Percentiles rank a stretch among this genome's conserved stretches.
These are phyloP conservation scores for Ricordea florida DNA, from an alignment of 92 coral and sea anemone species.

Conservation along the genomic window DNA sequence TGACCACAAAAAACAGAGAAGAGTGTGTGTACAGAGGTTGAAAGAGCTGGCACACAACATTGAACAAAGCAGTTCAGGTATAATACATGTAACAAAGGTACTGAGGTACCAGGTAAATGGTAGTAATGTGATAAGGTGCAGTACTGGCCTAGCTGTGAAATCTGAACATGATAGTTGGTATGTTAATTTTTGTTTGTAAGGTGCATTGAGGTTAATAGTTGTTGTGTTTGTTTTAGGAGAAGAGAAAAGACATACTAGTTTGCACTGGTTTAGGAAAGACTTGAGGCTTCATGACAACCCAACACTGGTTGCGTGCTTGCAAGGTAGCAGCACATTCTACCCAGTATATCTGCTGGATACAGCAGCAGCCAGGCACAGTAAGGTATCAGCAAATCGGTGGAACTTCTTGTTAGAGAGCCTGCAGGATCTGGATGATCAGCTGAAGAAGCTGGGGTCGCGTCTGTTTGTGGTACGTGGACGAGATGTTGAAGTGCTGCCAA, in stretches of 20 bases:
- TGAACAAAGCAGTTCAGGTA: neutral
- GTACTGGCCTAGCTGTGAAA: too few relatives aligned
- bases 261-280: conserved; percentile 93
- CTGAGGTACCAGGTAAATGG: too few relatives aligned
- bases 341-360: conserved; percentile 80
- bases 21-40: conserved; percentile 58
- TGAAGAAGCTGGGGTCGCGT: conserved; percentile 67
- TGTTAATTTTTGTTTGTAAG: too few relatives aligned
- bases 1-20: conserved; percentile 63
- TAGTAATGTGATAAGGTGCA: too few relatives aligned
- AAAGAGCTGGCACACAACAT: conserved; percentile 36
- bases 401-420: conserved; percentile 73
- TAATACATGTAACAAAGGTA: too few relatives aligned
- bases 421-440: conserved; percentile 66
- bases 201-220: too few relatives aligned
- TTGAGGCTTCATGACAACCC: conserved; percentile 97
- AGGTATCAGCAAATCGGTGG: conserved; percentile 78
- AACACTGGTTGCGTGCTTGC: conserved; percentile 68
- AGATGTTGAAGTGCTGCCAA: conserved; percentile 55
- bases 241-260: conserved; percentile 43
- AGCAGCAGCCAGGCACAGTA: conserved; percentile 52
- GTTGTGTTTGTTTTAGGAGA: conserved; percentile 5
- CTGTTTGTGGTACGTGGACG: conserved; percentile 82
- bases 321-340: conserved; percentile 64
- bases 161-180: too few relatives aligned